Conservation (phyloP, 23 tunicate genomes). For the Botrylloides violaceus region DNA sequence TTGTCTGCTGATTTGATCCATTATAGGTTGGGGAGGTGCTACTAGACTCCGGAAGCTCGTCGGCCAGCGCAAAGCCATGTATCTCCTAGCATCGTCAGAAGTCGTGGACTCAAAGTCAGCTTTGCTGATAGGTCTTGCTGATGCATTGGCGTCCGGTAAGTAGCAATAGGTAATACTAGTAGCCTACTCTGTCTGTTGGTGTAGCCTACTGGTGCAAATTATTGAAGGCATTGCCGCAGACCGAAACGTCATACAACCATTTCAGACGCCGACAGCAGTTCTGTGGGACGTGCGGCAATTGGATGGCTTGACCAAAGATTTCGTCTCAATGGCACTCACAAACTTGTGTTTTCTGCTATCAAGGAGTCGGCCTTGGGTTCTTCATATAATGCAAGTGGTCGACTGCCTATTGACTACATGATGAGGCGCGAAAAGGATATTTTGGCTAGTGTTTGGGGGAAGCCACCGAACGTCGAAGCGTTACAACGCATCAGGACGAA, state of each 20-base stretch:
- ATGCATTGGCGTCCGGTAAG: conserved; percentile 23
- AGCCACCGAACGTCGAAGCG: conserved; percentile 7
- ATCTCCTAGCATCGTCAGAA: conserved; percentile 27
- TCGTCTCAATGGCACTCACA: background rate
- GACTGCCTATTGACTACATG: background rate
- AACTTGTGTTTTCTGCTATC: conserved; percentile 14
- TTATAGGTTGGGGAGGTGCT: conserved; percentile 49
- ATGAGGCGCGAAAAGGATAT: conserved; percentile 8
- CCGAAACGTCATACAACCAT: background rate
- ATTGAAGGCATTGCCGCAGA: too few relatives aligned
- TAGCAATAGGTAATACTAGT: background rate
- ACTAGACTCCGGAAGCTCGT: conserved; percentile 34
- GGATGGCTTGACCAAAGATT: conserved; percentile 20
- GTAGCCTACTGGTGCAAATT: too few relatives aligned
- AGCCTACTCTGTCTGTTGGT: too few relatives aligned
- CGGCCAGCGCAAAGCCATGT: conserved; percentile 36
- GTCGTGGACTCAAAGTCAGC: conserved; percentile 25
- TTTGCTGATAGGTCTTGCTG: conserved; percentile 28
- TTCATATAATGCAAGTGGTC: background rate
- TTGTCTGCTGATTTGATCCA: background rate
- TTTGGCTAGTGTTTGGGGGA: conserved; percentile 15
- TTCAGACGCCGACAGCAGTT: background rate
- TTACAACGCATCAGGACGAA: background rate
- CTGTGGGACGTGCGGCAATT: background rate
- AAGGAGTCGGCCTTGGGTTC: conserved; percentile 5